Base-by-base conservation (phyloP, 2,888 invertebrate genomes). In the Amphipyra tragopoginis region DNA sequence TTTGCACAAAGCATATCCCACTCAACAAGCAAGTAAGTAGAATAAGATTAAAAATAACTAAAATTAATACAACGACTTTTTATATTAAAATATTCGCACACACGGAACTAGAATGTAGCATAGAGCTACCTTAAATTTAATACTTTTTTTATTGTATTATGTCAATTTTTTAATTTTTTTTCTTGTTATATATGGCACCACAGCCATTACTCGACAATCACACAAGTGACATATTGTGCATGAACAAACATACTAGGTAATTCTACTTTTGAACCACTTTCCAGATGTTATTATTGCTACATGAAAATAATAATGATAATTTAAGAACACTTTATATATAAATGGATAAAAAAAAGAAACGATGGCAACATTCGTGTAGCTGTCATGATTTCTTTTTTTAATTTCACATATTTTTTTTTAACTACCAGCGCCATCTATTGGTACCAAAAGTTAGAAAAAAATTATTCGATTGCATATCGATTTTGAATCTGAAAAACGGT, bases 141-240 rank as follows among this genome's bases (percentile, higher is more conserved):
- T 90, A 91, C 89, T 93, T 93, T 93, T 93, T 92, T 91, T 92
- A 90, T 92, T 90, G 86, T 89, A 91, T 93, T 93, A 93, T 93
- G 93, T 93, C 93, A 88, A 88, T 84, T 92, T 93, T 93, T 93
- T 88, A 83, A 87, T 85, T 87, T 91, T 89, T 88, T 90, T 90
- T 90, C 83, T 90, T 88, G 80, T 84, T 84, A 85, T 91, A 85
- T 91, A 93, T 93, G 93, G 92, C 93, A 93, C 93, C 89, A 90
- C 85, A 87, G 93, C 94, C 94, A 79, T 84, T 86, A 84, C 75
- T 77, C 76, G 83, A 86, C 87, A 88, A 86, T 86, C 88, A 86
- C 85, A 81, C 85, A 66, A 66, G 78, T 80, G 77, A 83, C 77
- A 68, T 75, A 86, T 88, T 92, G 90, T 91, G 91, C 90, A 87